Evolutionary conservation across 2,797 vertebrate species (phyloP), one percentile per base, ranked within the genome.

Genomic region (Poecilia picta): DNA sequence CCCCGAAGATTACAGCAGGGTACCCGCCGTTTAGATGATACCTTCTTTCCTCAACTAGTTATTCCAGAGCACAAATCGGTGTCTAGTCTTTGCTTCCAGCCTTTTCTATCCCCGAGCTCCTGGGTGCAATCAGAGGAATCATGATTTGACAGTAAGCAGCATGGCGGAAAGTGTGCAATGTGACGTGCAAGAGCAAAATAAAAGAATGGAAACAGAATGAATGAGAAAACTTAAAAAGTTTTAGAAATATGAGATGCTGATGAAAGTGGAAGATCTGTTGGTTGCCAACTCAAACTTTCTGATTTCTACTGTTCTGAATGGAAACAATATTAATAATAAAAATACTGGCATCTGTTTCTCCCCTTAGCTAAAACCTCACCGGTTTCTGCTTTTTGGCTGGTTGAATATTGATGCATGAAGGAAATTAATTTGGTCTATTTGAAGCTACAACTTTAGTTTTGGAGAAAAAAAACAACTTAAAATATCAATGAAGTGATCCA

Each of bases 271-370:
- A 73, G 15, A 70, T 77, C 43, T 76, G 68, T 72, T 78, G 53
- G 73, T 74, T 5, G 71, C 28, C 81, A 81, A 78, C 62, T 64
- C 59, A 57, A 16, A 83, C 55, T 86, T 81, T 66, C 83, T 33
- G 41, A 23, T 83, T 84, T 89, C 82, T 68, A 81, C 45, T 43
- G 55, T 81, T 85, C 79, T 79, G 78, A 87, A 83, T 49, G 77
- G 85, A 88, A 83, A 77, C 18, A 75, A 73, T 90, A 85, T 91
- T 85, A 86, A 85, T 87, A 81, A 91, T 83, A 88, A 84, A 85
- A 75, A 85, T 89, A 59, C 85, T 85, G 81, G 71, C 81, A 81
- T 88, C 80, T 81, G 78, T 47, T 77, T 57, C 28, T 8, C 39
- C 64, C 23, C 55, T 74, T 33, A 68, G 11, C 57, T 43, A 33